Percentiles rank a stretch among this genome's conserved stretches.
Conservation (phyloP, 2,888 invertebrate genomes). For the Eupithecia dodoneata region DNA sequence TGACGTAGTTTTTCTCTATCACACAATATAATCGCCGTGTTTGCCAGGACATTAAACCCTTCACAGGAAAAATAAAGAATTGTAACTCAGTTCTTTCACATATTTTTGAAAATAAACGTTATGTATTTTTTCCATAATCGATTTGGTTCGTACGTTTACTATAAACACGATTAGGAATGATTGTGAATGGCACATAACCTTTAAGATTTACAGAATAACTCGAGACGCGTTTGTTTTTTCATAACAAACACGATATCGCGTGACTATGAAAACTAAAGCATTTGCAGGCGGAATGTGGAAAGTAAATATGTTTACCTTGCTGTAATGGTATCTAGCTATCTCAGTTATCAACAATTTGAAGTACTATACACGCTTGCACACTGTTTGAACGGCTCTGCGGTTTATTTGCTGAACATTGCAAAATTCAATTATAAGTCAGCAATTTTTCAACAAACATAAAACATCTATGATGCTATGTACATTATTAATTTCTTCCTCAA, state of each 20-base stretch:
- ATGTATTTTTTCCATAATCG: not conserved
- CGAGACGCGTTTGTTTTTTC: not conserved
- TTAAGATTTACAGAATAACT: not conserved
- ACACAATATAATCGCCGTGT: too few species aligned
- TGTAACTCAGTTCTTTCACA: too few species aligned
- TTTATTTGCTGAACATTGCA: not conserved
- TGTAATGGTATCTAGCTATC: conserved; percentile 9
- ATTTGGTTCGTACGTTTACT: not conserved
- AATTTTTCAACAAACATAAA: not conserved
- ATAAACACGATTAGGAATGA: not conserved
- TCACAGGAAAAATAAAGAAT: too few species aligned
- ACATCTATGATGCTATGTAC: not conserved
- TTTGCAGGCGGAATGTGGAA: conserved; percentile 30
- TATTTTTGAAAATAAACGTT: too few species aligned
- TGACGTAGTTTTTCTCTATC: too few species aligned
- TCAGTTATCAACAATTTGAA: conserved; percentile 9
- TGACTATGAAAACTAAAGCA: conserved; percentile 12
- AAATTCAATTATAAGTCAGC: not conserved
- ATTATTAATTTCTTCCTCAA: too few species aligned
- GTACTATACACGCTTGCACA: conserved; percentile 2
- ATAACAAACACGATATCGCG: conserved; percentile 8
- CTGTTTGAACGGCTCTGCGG: not conserved
- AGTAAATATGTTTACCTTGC: conserved; percentile 24
- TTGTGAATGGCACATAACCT: not conserved
- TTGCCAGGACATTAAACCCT: too few species aligned